Evolutionary conservation across 2,888 invertebrate genomes (phyloP).

Genomic region (Coelogynopora nodosa): DNA sequence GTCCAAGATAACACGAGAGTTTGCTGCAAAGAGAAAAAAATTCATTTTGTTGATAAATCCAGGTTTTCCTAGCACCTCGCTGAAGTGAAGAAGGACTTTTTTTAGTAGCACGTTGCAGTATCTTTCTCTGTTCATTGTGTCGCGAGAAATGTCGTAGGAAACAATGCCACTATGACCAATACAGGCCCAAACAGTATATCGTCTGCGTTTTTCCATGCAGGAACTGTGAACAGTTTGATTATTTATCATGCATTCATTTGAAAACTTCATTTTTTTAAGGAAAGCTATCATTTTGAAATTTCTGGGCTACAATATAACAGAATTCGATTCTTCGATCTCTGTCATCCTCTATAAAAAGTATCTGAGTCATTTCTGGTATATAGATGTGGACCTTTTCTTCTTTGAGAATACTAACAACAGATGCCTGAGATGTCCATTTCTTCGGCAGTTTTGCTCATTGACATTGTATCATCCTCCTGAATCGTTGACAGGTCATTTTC

Average conservation of each 20-base stretch:
- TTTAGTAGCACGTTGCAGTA: background rate
- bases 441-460: background rate
- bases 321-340: background rate
- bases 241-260: background rate
- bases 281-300: background rate
- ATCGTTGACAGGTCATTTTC: background rate
- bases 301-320: background rate
- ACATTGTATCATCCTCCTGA: background rate
- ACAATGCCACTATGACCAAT: background rate
- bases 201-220: background rate
- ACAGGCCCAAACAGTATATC: background rate
- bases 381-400: background rate
- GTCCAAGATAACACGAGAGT: background rate
- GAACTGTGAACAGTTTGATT: background rate
- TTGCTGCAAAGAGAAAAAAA: background rate
- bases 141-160: background rate
- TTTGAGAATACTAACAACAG: background rate
- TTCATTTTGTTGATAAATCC: background rate
- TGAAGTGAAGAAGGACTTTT: background rate
- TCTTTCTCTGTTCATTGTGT: background rate
- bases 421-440: background rate
- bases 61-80: background rate
- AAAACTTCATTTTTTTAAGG: background rate
- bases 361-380: background rate
- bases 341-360: background rate